Evolutionary conservation across 2,888 invertebrate species (phyloP).

Genomic region (Drosophila antonietae): DNA sequence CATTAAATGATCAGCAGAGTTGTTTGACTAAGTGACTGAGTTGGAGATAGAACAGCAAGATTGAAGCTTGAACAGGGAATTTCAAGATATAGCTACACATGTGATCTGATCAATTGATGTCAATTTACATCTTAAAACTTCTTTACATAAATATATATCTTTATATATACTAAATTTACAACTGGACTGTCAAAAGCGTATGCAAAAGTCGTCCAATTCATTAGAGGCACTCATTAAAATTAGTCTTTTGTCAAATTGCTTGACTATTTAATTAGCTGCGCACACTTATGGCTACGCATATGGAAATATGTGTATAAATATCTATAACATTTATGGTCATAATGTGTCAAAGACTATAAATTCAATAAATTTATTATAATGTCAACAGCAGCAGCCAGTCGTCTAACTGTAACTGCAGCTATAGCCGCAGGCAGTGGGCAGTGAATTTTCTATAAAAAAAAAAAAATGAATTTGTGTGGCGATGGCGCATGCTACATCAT

Average conservation of each 20-base stretch:
- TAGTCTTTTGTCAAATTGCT: slow-evolving; percentile 38
- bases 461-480: slow-evolving; percentile 57
- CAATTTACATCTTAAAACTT: too few species aligned
- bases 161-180: neutral
- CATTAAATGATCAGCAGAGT: neutral
- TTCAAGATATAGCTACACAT: neutral
- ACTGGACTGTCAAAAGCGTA: slow-evolving; percentile 21
- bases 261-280: slow-evolving; percentile 74
- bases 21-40: neutral
- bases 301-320: slow-evolving; percentile 45
- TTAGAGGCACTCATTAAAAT: neutral
- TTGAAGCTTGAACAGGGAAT: too few species aligned
- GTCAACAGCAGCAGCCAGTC: slow-evolving; percentile 54
- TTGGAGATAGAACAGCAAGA: neutral
- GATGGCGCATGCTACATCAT: slow-evolving; percentile 70
- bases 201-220: neutral
- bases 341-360: slow-evolving; percentile 81
- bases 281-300: slow-evolving; percentile 46
- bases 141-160: too few species aligned
- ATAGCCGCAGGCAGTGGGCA: slow-evolving; percentile 32
- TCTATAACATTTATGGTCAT: slow-evolving; percentile 72
- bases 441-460: slow-evolving; percentile 40
- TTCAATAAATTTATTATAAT: slow-evolving; percentile 82
- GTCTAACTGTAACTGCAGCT: slow-evolving; percentile 44
- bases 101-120: too few species aligned